Conservation (phyloP, 2,797 vertebrate genomes). For the Caiman crocodilus region DNA sequence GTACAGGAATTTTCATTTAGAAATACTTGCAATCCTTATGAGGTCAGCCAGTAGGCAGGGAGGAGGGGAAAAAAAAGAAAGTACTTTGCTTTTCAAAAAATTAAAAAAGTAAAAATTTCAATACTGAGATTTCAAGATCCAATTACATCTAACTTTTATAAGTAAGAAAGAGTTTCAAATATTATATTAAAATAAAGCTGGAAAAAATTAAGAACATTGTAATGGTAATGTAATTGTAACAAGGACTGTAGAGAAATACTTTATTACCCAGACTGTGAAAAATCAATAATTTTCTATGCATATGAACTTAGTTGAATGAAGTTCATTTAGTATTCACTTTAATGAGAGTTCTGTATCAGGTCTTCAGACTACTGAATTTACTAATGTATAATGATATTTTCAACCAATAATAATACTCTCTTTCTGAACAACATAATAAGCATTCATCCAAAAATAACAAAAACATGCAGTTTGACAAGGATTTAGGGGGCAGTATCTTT, state of each 20-base stretch:
- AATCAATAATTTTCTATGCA: slow-evolving; percentile 54
- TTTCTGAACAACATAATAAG: slow-evolving; percentile 58
- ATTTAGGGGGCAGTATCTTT: no score
- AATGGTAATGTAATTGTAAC: slow-evolving; percentile 66
- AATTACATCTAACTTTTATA: slow-evolving; percentile 68
- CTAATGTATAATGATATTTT: slow-evolving; percentile 53
- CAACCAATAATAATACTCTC: slow-evolving; percentile 46
- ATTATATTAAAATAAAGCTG: slow-evolving; percentile 70
- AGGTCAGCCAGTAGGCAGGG: neutral
- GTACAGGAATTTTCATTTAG: neutral
- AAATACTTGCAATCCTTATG: slow-evolving; percentile 29
- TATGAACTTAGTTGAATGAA: slow-evolving; percentile 51
- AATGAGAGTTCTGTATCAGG: slow-evolving; percentile 45
- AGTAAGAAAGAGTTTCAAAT: slow-evolving; percentile 68
- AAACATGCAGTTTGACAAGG: neutral
- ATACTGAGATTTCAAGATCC: slow-evolving; percentile 59
- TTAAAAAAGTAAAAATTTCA: slow-evolving; percentile 48
- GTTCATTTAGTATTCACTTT: slow-evolving; percentile 62
- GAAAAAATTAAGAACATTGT: slow-evolving; percentile 6
- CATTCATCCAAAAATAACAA: slow-evolving; percentile 30
- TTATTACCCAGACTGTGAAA: slow-evolving; percentile 59
- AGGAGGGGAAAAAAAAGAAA: neutral
- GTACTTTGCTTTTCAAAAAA: slow-evolving; percentile 16
- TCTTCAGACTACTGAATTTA: slow-evolving; percentile 53
- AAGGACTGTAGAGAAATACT: slow-evolving; percentile 52